Percentiles rank a stretch among this genome's conserved stretches.
Evolutionary conservation across 2,113 vertebrate genomes (phyloP).

Genomic region (Corythornis vintsioides): DNA sequence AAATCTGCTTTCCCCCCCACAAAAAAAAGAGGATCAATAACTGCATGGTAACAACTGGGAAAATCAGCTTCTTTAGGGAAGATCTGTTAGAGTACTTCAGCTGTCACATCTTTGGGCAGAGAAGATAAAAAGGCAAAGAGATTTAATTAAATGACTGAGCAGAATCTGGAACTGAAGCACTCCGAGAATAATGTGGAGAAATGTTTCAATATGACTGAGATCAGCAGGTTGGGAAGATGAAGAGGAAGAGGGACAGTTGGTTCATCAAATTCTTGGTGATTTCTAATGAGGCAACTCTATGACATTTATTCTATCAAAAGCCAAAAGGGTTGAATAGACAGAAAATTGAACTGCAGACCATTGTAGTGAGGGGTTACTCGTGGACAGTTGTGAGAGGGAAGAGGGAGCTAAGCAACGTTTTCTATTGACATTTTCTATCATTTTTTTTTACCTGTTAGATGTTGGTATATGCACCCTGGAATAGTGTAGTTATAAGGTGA

Average conservation of each 20-base stretch:
- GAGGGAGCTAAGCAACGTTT: neutral
- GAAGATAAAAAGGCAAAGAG: neutral
- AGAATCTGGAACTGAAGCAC: neutral
- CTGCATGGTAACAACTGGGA: neutral
- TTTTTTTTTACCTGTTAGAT: neutral
- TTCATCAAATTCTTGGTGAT: neutral
- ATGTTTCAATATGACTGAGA: neutral
- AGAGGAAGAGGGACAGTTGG: neutral
- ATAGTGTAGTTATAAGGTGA: neutral
- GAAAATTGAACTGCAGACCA: neutral
- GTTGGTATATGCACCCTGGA: neutral
- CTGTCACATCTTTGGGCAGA: neutral
- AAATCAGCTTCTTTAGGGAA: neutral
- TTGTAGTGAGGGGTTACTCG: fast-evolving
- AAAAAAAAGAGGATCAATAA: neutral
- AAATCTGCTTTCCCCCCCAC: neutral
- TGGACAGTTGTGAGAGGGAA: neutral
- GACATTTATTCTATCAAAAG: neutral
- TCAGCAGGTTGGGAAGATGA: neutral
- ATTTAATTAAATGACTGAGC: neutral
- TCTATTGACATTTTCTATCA: neutral
- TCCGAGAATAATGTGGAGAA: neutral
- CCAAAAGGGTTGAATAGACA: neutral
- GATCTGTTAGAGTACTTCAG: neutral
- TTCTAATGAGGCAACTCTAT: neutral